A percentile compares a stretch with the other conserved stretches of the same genome.
These are phyloP conservation scores for Oscheius sp. DNA, from an alignment of 2,888 invertebrate genomes.

Conservation along the genomic window DNA sequence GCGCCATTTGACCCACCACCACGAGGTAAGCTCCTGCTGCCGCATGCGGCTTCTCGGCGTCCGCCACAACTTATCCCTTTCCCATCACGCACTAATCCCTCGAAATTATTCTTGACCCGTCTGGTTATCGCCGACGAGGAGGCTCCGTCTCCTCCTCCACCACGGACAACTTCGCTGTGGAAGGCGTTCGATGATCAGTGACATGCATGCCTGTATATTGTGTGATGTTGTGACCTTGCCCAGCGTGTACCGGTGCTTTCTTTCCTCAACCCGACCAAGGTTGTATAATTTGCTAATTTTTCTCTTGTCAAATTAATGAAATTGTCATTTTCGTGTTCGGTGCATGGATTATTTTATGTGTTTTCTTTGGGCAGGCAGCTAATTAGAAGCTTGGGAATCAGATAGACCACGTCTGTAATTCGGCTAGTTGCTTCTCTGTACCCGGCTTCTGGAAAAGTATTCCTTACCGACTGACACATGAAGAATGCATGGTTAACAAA, in stretches of 20 bases:
- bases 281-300: constrained; percentile 7
- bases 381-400: not conserved
- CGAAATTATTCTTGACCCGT: not conserved
- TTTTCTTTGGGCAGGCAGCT: not conserved
- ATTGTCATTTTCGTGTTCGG: not conserved
- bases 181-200: constrained; percentile 23
- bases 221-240: constrained; percentile 16
- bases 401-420: not conserved
- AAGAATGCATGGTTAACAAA: too few relatives aligned
- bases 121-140: constrained; percentile 3
- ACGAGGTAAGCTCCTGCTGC: constrained; percentile 29
- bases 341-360: too few relatives aligned
- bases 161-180: constrained; percentile 35
- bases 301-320: constrained; percentile 20
- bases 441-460: too few relatives aligned
- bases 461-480: too few relatives aligned
- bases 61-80: too few relatives aligned
- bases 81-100: constrained; percentile 1
- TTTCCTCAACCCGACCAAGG: not conserved
- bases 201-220: constrained; percentile 16
- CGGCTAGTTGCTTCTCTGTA: too few relatives aligned
- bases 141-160: constrained; percentile 19
- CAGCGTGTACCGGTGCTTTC: constrained; percentile 22
- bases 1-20: constrained; percentile 74
- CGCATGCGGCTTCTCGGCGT: constrained; percentile 12